These are phyloP conservation scores for Peromyscus melanophrys DNA, from an alignment of 2,797 vertebrate species.

Conservation along the genomic window DNA sequence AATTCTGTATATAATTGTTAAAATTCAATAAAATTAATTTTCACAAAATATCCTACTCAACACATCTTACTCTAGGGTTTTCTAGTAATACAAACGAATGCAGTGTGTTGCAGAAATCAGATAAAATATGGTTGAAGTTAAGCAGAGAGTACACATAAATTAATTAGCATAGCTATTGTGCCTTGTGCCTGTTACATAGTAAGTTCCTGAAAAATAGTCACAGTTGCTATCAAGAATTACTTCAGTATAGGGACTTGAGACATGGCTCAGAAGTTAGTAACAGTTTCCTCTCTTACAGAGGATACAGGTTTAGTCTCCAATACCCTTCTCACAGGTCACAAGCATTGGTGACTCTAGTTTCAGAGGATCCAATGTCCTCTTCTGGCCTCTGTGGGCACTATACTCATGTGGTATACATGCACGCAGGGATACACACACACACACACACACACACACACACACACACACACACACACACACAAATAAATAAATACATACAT, in stretches of 20 bases:
- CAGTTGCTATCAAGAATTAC: not conserved
- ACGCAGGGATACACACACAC: rapidly evolving
- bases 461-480: not conserved
- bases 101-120: not conserved
- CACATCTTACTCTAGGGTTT: not conserved
- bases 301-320: not conserved
- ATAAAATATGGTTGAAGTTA: not conserved
- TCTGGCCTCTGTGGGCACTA: not conserved
- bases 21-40: slow-evolving; percentile 38
- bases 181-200: not conserved
- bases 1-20: slow-evolving; percentile 41
- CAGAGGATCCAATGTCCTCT: not conserved
- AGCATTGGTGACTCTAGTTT: not conserved
- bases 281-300: not conserved
- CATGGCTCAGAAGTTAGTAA: not conserved
- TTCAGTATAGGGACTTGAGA: not conserved
- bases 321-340: not conserved
- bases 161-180: not conserved
- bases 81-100: not conserved
- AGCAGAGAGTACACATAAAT: not conserved
- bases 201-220: slow-evolving; percentile 23
- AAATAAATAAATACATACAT: not conserved
- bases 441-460: not conserved
- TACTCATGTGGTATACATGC: not conserved
- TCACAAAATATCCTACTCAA: not conserved